Evolutionary conservation across 2,797 vertebrate genomes (phyloP).

Genomic region (Lepilemur septentrionalis): DNA sequence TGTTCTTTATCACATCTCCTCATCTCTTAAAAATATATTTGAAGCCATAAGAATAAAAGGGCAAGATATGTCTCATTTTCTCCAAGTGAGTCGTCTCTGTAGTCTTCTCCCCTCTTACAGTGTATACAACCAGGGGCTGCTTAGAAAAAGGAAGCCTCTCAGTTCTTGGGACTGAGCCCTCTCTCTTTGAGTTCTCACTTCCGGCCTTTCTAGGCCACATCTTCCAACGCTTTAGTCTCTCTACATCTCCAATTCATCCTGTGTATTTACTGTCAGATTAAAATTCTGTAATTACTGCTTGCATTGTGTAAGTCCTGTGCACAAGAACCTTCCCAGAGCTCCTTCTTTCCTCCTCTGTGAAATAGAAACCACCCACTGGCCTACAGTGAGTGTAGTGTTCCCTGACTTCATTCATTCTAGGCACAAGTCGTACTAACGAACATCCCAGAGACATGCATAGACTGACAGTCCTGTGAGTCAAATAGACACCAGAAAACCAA

Average conservation of each 20-base stretch:
- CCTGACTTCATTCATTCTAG: background rate
- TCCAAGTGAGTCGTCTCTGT: background rate
- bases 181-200: background rate
- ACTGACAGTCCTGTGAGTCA: background rate
- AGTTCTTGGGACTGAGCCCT: background rate
- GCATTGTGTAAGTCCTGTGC: background rate
- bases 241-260: background rate
- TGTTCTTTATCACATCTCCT: background rate
- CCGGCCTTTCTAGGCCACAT: background rate
- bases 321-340: background rate
- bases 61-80: background rate
- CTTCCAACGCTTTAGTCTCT: background rate
- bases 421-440: background rate
- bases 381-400: too few species aligned
- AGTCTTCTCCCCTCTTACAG: background rate
- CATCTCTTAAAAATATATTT: constrained; percentile 29
- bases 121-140: background rate
- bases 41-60: constrained; percentile 4
- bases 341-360: background rate
- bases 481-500: background rate
- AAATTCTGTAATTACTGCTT: background rate
- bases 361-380: rapidly evolving
- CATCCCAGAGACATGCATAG: background rate
- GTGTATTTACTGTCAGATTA: background rate
- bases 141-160: background rate